Conservation (phyloP, 2,888 invertebrate species). For the Biston betularia region DNA sequence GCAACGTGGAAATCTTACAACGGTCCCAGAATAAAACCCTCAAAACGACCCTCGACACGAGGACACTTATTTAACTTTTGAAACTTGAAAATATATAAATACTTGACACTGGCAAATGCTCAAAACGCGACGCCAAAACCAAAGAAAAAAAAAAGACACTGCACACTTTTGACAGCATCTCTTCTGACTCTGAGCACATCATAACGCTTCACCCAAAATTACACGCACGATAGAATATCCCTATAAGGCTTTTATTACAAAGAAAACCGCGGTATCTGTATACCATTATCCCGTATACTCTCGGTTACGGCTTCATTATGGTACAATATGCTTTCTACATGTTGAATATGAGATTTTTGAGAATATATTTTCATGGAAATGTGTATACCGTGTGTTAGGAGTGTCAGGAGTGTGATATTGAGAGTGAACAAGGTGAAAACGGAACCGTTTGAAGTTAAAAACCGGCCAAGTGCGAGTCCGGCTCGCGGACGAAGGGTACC, state of each 20-base stretch:
- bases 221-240: conserved; percentile 25
- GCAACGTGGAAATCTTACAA: too few species aligned
- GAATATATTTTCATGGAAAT: conserved; percentile 29
- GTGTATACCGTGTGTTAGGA: conserved; percentile 18
- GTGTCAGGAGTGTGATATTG: neutral
- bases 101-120: too few species aligned
- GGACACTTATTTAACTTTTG: too few species aligned
- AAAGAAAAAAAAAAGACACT: too few species aligned
- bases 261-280: conserved; percentile 26
- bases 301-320: conserved; percentile 28
- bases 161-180: conserved; percentile 7
- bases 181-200: conserved; percentile 15
- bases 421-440: neutral
- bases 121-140: too few species aligned
- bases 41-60: too few species aligned
- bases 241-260: conserved; percentile 28
- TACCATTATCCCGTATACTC: conserved; percentile 25
- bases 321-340: conserved; percentile 19
- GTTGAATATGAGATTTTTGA: conserved; percentile 26
- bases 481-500: too few species aligned
- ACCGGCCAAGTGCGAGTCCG: too few species aligned
- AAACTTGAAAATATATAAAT: too few species aligned
- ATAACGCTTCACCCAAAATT: conserved; percentile 27
- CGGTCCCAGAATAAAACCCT: too few species aligned
- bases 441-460: neutral